Percentiles rank a stretch among this genome's conserved stretches.
These are phyloP conservation scores for Hexactinellida sp. DNA, from an alignment of 37 sponge, comb jelly and placozoan genomes.

Conservation along the genomic window DNA sequence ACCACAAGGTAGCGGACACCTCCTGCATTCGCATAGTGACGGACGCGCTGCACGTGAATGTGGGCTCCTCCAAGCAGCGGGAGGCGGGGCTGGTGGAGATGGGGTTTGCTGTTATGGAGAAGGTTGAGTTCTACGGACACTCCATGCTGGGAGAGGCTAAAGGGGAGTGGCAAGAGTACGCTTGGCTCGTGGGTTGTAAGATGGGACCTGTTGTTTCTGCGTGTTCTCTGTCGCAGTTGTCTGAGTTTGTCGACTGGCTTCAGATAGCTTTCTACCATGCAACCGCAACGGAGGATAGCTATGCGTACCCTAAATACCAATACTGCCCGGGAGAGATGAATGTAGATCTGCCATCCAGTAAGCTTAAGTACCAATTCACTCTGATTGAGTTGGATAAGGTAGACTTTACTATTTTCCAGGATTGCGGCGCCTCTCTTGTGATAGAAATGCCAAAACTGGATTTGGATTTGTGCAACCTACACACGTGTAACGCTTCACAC, in stretches of 20 bases:
- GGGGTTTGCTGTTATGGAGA: neutral
- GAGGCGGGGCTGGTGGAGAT: neutral
- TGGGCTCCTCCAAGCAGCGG: neutral
- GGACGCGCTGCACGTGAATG: neutral
- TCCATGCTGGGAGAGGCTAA: neutral
- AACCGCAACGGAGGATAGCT: neutral
- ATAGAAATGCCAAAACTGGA: neutral
- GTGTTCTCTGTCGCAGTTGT: neutral
- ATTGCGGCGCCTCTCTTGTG: neutral
- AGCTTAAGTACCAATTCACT: neutral
- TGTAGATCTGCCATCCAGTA: neutral
- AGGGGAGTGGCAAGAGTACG: neutral
- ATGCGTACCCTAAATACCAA: neutral
- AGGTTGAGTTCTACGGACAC: conserved; percentile 7
- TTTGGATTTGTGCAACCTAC: neutral
- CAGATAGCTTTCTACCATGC: neutral
- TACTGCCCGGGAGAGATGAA: neutral
- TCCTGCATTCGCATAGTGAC: neutral
- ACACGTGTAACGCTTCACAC: neutral
- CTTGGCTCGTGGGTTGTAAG: neutral
- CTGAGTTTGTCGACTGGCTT: neutral
- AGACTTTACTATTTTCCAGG: neutral
- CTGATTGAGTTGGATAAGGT: neutral
- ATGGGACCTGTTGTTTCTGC: neutral
- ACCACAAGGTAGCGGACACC: neutral